These are phyloP conservation scores for Rhadina sibilatrix DNA, from an alignment of 2,113 vertebrate genomes.

Conservation along the genomic window DNA sequence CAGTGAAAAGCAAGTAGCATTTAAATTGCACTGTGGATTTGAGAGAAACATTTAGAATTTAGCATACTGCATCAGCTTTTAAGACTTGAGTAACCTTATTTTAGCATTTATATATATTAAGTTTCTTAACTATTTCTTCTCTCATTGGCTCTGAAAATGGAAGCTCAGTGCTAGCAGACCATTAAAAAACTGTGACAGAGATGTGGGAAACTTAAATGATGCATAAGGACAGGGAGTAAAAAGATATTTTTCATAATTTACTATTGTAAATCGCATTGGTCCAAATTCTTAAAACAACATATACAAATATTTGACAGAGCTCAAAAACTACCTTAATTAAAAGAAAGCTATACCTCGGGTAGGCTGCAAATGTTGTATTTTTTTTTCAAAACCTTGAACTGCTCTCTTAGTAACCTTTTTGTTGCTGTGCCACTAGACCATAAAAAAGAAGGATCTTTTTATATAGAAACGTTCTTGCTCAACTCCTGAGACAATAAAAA, in stretches of 20 bases:
- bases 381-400: background rate
- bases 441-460: conserved; percentile 22
- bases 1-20: background rate
- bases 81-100: background rate
- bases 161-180: background rate
- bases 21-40: background rate
- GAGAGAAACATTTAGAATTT: background rate
- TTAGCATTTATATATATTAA: background rate
- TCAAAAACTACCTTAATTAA: background rate
- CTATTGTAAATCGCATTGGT: background rate
- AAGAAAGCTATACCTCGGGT: background rate
- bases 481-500: background rate
- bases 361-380: background rate
- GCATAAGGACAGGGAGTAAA: background rate
- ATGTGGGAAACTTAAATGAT: background rate
- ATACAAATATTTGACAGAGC: background rate
- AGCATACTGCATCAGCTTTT: background rate
- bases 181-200: background rate
- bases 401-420: background rate
- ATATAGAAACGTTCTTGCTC: background rate
- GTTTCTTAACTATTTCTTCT: background rate
- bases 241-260: background rate
- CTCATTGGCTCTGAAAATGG: background rate
- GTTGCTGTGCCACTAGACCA: background rate
- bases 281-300: background rate